Evolutionary conservation across 2,113 vertebrate species (phyloP), one percentile per base, ranked within the genome.

Genomic region (Columba livia): DNA sequence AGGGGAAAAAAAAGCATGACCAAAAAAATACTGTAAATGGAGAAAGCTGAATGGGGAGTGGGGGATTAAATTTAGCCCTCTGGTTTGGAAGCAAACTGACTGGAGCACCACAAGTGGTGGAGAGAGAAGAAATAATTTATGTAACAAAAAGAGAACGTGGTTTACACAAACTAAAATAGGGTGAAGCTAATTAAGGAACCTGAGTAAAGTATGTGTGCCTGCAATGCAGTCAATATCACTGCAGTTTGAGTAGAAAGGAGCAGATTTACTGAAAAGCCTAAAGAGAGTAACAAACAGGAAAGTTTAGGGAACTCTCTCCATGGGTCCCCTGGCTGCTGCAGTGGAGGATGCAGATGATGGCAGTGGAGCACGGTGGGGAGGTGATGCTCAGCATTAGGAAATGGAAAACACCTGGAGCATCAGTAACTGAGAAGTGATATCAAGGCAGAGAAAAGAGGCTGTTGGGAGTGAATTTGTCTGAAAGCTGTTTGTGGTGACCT

Each of bases 141-240:
- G 87, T 53, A 93, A 95, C 91, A 85, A 89, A 89, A 94, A 74
- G 88, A 83, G 80, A 89, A 83, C 0, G 20, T 58, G 90, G 73
- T 79, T 95, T 94, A 71, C 61, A 40, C 57, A 88, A 91, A 95
- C 94, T 88, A 94, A 94, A 96, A 93, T 92, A 90, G 96, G 86
- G 91, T 92, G 84, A 81, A 94, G 70, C 84, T 96, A 96, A 96
- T 95, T 97, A 96, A 88, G 94, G 95, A 86, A 92, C 84, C 83
- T 92, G 89, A 74, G 93, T 50, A 44, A 96, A 81, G 82, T 38
- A 51, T 79, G 71, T 14, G 79, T 60, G 94, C 61, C 97, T 98
- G 97, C 96, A 98, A 86, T 97, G 96, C 97, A 93, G 98, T 96
- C 96, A 93, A 92, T 96, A 85, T 93, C 85, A 66, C 97, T 95